Conservation (phyloP, 2,113 vertebrate species). For the Panurus biarmicus region DNA sequence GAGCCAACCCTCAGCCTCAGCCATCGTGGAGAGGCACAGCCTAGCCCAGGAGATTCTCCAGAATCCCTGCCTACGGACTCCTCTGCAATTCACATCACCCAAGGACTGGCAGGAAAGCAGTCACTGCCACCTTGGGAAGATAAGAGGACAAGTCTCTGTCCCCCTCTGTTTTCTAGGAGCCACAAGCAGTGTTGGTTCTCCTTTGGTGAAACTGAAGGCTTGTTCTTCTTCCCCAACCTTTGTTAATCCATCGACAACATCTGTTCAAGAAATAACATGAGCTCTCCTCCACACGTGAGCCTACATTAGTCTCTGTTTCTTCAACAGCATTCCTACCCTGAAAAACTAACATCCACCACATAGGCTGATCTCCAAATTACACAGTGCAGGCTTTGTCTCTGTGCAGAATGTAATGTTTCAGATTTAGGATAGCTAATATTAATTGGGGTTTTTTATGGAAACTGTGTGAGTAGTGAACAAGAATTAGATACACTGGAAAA, state of each 20-base stretch:
- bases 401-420: background rate
- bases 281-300: accelerated
- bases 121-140: background rate
- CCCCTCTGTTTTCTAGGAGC: background rate
- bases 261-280: background rate
- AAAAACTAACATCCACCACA: background rate
- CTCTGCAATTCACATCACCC: background rate
- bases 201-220: background rate
- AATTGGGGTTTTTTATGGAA: background rate
- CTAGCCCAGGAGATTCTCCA: background rate
- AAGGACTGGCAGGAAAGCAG: background rate
- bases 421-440: background rate
- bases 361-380: background rate
- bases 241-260: background rate
- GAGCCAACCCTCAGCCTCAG: background rate
- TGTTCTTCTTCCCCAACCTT: background rate
- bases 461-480: background rate
- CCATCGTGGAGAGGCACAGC: background rate
- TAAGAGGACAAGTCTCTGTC: background rate
- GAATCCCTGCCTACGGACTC: background rate
- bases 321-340: background rate
- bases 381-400: background rate
- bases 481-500: background rate
- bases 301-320: background rate
- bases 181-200: background rate